Conservation (phyloP, 2,113 vertebrate species). For the Lamprotornis superbus region DNA sequence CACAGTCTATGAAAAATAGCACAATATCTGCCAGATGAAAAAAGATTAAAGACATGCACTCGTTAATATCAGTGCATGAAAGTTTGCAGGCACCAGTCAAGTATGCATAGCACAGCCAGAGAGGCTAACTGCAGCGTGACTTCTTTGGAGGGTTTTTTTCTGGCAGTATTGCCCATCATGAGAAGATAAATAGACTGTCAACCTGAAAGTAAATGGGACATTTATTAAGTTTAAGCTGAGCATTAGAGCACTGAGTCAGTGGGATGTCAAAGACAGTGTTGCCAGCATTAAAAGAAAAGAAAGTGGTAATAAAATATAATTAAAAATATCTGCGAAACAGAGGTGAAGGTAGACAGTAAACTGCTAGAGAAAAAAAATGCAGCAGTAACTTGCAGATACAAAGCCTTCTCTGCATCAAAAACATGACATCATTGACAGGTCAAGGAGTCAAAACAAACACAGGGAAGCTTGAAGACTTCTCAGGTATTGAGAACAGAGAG, state of each 20-base stretch:
- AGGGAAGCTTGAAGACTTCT: not conserved
- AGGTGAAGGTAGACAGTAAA: not conserved
- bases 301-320: not conserved
- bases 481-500: not conserved
- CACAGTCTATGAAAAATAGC: not conserved
- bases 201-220: constrained; percentile 39
- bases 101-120: not conserved
- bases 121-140: not conserved
- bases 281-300: not conserved
- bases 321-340: not conserved
- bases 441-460: not conserved
- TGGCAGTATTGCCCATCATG: not conserved
- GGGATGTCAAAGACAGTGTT: not conserved
- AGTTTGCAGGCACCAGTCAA: constrained; percentile 1
- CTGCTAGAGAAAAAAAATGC: not conserved
- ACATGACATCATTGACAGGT: not conserved
- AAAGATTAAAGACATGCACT: constrained; percentile 11
- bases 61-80: not conserved
- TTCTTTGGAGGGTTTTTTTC: not conserved
- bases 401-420: not conserved
- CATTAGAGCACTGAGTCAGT: not conserved
- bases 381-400: not conserved
- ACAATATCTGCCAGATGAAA: not conserved
- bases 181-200: constrained; percentile 54
- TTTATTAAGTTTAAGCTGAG: constrained; percentile 47